These are phyloP conservation scores for Girardinus metallicus DNA, from an alignment of 2,797 vertebrate genomes.

Conservation along the genomic window DNA sequence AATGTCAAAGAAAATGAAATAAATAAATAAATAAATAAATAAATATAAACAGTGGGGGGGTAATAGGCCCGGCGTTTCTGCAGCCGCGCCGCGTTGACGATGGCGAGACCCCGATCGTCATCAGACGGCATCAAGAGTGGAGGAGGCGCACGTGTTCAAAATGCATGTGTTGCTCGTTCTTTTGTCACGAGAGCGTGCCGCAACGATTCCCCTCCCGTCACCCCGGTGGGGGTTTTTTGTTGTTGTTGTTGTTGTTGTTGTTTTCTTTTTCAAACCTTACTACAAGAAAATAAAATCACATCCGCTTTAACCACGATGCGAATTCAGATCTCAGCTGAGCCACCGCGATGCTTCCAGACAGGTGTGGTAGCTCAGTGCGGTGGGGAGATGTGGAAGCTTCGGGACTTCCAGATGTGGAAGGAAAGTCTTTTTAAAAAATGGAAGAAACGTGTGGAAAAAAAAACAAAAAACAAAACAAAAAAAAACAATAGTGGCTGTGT, in stretches of 20 bases:
- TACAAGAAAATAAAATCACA: no score
- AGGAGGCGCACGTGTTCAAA: constrained; percentile 25
- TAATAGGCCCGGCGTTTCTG: neutral
- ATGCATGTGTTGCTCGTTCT: constrained; percentile 21
- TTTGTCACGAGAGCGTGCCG: constrained; percentile 40
- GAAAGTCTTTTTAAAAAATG: neutral
- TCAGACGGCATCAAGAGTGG: neutral
- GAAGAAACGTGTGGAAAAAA: no score
- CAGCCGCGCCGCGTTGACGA: neutral
- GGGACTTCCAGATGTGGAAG: constrained; percentile 10
- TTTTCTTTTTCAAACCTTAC: no score
- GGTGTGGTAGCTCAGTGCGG: constrained; percentile 53
- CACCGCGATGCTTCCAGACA: constrained; percentile 53
- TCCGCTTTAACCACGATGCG: neutral
- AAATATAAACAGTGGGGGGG: neutral
- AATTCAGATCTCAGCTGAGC: neutral
- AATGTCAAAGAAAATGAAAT: neutral
- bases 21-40: no score
- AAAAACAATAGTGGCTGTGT: neutral
- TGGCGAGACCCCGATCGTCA: neutral
- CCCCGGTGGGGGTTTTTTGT: no score
- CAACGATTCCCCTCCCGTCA: constrained; percentile 16
- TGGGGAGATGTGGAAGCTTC: constrained; percentile 7
- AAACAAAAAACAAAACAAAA: no score
- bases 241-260: no score